Base-by-base conservation (phyloP, 2,113 vertebrate genomes). In the Corvus moneduloides region DNA sequence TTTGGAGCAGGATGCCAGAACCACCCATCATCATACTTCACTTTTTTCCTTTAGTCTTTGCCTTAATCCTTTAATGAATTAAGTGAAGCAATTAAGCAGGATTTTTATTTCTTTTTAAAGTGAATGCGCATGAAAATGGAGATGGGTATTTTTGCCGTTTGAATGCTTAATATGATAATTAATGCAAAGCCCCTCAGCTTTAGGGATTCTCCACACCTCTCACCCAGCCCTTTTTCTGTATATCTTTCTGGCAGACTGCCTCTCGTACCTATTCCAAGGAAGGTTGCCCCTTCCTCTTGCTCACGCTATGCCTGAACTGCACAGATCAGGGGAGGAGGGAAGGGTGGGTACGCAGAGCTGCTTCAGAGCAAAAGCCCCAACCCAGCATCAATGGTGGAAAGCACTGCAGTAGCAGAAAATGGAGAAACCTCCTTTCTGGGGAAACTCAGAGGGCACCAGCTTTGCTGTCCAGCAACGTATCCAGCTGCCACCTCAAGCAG, bases 21-120 rank as follows among this genome's bases (percentile, higher is more conserved):
- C 94, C 94, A 95, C 96, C 95, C 96, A 91, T 92, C 96, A 93
- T 89, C 93, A 93, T 39, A 46, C 54, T 89, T 89, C 43, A 67
- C 24, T 81, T 86, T 84, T 91, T 76, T 43, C 49, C 61, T 77
- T 87, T 75, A 84, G 62, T 78, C 93, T 96, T 77, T 71, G 85
- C n/a, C 84, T 77, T 98, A 98, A 98, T 97, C 98, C 97, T 91
- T 96, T 98, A 98, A 98, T 97, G 96, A 98, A 98, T 96, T 98
- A 97, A 98, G 94, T 96, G 81, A 83, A 84, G 92, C 67, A 97
- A 98, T 98, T 98, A 98, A 79, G 59, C 75, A 76, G 46, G 80
- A 84, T 94, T 95, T 93, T 84, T 56, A 6, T 43, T 85, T 87
- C 89, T 92, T 91, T 94, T 95, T 91, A 64, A 97, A 93, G 91